Conservation (phyloP, 2,888 invertebrate species). For the Melipona beecheii region DNA sequence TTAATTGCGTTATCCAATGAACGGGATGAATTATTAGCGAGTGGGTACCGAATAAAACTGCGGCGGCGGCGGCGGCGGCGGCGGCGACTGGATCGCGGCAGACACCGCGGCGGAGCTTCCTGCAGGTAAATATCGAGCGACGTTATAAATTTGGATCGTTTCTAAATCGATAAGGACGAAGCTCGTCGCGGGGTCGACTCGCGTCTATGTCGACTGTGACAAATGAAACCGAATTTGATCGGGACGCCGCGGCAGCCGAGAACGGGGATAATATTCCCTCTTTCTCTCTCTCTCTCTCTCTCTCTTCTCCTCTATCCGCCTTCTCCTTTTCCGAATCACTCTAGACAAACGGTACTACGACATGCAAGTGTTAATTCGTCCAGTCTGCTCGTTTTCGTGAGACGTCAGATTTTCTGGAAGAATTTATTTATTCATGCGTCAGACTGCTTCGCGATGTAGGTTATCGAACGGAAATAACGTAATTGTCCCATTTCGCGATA, state of each 20-base stretch:
- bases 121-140: slow-evolving; percentile 48
- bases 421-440: slow-evolving; percentile 81
- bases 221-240: slow-evolving; percentile 69
- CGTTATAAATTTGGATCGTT: slow-evolving; percentile 55
- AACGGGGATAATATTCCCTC: slow-evolving; percentile 34
- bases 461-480: slow-evolving; percentile 81
- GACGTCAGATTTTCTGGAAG: slow-evolving; percentile 81
- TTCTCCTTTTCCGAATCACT: slow-evolving; percentile 24
- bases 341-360: slow-evolving; percentile 80
- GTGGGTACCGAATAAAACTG: slow-evolving; percentile 26
- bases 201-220: slow-evolving; percentile 60
- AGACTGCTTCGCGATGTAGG: slow-evolving; percentile 79
- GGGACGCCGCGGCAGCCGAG: slow-evolving; percentile 14
- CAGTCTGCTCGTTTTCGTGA: slow-evolving; percentile 81
- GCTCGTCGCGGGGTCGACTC: slow-evolving; percentile 35
- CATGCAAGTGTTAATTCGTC: slow-evolving; percentile 81
- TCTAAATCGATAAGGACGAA: slow-evolving; percentile 62
- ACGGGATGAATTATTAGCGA: slow-evolving; percentile 46
- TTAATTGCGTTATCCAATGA: slow-evolving; percentile 53
- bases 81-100: slow-evolving; percentile 19
- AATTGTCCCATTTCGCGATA: slow-evolving; percentile 78
- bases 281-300: too few species aligned
- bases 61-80: slow-evolving; percentile 36
- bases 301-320: too few species aligned
- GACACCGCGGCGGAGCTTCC: slow-evolving; percentile 22